Evolutionary conservation across 2,888 invertebrate genomes (phyloP), one percentile per base, ranked within the genome.

Genomic region (Uropetala carovei): DNA sequence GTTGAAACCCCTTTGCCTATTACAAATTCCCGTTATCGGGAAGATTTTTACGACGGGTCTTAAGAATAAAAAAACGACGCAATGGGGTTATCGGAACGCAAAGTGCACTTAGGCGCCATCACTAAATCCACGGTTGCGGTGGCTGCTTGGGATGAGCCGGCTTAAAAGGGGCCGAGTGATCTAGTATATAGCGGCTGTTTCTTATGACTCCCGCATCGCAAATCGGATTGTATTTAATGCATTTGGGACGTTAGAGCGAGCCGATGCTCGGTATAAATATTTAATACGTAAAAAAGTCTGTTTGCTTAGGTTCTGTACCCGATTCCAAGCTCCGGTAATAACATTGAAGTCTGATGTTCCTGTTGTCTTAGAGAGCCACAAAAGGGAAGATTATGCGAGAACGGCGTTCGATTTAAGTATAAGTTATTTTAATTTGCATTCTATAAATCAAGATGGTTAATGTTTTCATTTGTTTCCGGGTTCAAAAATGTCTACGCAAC

Each of bases 41-140:
- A n/a, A 16, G 11, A 30, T 89, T 89, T 89, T 89, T 64, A 68
- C 68, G 30, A 64, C 60, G 30, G 64, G 64, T 89, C 60, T n/a
- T 43, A 43, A 64, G 64, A 64, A 68, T 64, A 64, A 89, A 43
- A 89, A 89, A 68, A 30, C 43, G 89, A 68, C 60, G 18, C 59
- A 86, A 86, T 86, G 60, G 60, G 86, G 86, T 86, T 86, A 86
- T 86, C 86, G 86, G 86, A 30, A 64, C 86, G 30, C 60, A 18
- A 59, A 86, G 83, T 13, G 56, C 22, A 30, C 83, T 83, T 57
- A n/a, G 83, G 83, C 83, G 57, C 83, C 83, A 57, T n/a, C 56
- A 83, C 56, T 83, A 57, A 83, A 83, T 83, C 86, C 60, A 60
- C 60, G 27, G 86, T 60, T 86, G 60, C 57, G 14, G 14, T 30